Evolutionary conservation across 2,888 invertebrate genomes (phyloP).

Genomic region (Drosophila sordidula): DNA sequence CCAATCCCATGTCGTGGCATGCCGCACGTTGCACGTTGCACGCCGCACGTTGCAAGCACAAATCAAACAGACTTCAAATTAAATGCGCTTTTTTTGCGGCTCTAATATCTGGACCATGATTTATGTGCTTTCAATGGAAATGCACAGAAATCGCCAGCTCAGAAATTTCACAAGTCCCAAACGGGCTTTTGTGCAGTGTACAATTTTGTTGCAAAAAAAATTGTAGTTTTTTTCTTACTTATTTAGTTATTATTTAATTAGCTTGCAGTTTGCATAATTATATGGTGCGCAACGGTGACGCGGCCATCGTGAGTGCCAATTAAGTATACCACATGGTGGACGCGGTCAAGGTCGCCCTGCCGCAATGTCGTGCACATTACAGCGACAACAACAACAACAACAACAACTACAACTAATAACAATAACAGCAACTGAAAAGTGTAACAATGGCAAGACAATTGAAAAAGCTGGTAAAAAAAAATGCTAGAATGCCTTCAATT

Average conservation of each 20-base stretch:
- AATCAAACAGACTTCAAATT: constrained; percentile 66
- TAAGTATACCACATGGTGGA: constrained; percentile 78
- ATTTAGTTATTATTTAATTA: constrained; percentile 47
- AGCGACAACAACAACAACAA: constrained; percentile 34
- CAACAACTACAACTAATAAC: constrained; percentile 24
- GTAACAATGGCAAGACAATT: constrained; percentile 56
- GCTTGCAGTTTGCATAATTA: constrained; percentile 70
- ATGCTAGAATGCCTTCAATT: constrained; percentile 57
- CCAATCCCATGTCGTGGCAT: constrained; percentile 45
- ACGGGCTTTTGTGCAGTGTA: background rate
- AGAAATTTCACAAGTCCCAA: constrained; percentile 13
- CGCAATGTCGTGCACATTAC: constrained; percentile 75
- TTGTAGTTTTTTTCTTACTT: constrained; percentile 3
- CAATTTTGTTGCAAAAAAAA: constrained; percentile 18
- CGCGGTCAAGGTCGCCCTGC: constrained; percentile 72
- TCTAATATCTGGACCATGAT: constrained; percentile 37
- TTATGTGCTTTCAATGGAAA: constrained; percentile 54
- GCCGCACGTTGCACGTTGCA: constrained; percentile 30
- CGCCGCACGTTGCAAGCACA: constrained; percentile 41
- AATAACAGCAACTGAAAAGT: constrained; percentile 36
- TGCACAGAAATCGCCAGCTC: constrained; percentile 3
- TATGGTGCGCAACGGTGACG: constrained; percentile 36
- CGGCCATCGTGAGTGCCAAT: constrained; percentile 57
- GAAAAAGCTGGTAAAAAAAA: constrained; percentile 17
- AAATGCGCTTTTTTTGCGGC: constrained; percentile 46